These are phyloP conservation scores for Chymomyza amoena DNA, from an alignment of 2,888 invertebrate species.

Conservation along the genomic window DNA sequence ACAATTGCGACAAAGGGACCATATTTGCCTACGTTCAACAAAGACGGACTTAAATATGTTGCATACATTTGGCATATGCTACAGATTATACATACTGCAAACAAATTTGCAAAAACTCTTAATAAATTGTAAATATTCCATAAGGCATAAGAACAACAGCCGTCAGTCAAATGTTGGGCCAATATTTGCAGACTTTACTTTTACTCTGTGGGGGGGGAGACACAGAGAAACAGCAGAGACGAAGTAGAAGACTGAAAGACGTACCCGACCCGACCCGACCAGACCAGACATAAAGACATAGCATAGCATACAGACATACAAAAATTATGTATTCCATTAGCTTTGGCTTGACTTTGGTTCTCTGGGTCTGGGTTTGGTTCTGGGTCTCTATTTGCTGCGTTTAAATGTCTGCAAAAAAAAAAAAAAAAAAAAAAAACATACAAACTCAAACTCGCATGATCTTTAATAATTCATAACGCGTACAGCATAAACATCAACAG, in stretches of 20 bases:
- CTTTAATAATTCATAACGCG: conserved; percentile 22
- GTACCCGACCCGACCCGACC: too few relatives aligned
- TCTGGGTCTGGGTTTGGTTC: neutral
- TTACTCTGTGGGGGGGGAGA: neutral
- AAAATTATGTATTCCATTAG: neutral
- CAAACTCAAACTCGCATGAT: neutral
- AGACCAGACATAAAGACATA: too few relatives aligned
- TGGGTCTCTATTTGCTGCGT: neutral
- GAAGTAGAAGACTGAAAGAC: neutral
- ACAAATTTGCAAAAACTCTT: neutral
- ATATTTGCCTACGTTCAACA: too few relatives aligned
- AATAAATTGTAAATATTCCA: conserved; percentile 2
- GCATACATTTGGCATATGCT: neutral
- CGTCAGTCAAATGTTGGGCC: neutral
- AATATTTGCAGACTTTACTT: neutral
- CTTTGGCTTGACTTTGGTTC: neutral
- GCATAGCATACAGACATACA: neutral
- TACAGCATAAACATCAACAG: conserved; percentile 7
- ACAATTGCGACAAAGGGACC: too few relatives aligned
- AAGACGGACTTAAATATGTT: too few relatives aligned
- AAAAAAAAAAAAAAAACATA: neutral
- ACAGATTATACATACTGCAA: neutral
- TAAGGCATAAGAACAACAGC: neutral
- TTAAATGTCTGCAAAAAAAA: too few relatives aligned
- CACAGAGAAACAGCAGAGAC: neutral